phyloP scores from a whole-genome alignment of 2,888 invertebrate genomes.

The Lordiphosa fenestrarum region DNA sequence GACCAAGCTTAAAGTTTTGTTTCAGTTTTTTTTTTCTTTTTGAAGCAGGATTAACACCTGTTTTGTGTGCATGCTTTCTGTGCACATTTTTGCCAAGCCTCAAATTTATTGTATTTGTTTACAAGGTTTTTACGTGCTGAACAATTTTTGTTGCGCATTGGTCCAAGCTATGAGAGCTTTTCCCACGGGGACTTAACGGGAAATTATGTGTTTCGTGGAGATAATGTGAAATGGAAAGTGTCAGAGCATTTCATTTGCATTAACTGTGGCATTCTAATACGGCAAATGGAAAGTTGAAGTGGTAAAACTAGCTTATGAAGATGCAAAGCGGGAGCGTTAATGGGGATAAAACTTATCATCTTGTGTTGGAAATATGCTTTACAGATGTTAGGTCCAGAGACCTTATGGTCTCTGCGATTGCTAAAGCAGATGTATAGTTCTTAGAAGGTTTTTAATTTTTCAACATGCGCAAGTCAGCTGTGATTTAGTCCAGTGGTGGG shows the following conservation, averaged over 20 bases:
- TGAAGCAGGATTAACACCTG: slow-evolving; percentile 71
- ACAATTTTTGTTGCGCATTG: slow-evolving; percentile 33
- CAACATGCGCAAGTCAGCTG: no score
- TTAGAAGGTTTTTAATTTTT: no score
- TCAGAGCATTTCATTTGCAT: slow-evolving; percentile 62
- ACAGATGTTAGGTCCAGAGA: no score
- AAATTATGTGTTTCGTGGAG: slow-evolving; percentile 56
- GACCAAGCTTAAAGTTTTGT: slow-evolving; percentile 6
- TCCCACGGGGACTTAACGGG: slow-evolving; percentile 52
- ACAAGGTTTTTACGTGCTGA: slow-evolving; percentile 69
- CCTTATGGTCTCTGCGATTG: no score
- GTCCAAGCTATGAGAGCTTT: slow-evolving; percentile 43
- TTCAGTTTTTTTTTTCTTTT: neutral
- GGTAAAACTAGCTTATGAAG: slow-evolving; percentile 8
- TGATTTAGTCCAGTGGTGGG: no score
- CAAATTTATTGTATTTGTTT: slow-evolving; percentile 70
- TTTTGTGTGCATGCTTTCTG: slow-evolving; percentile 50
- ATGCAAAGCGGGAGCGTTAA: neutral
- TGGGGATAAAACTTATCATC: neutral
- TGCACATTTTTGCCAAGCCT: slow-evolving; percentile 58
- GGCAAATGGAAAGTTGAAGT: slow-evolving; percentile 25
- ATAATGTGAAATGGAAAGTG: slow-evolving; percentile 68
- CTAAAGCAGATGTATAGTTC: no score
- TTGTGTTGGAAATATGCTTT: neutral
- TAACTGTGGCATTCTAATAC: slow-evolving; percentile 43